Conservation (phyloP, 2,888 invertebrate genomes). For the Sylvicola cinctus region DNA sequence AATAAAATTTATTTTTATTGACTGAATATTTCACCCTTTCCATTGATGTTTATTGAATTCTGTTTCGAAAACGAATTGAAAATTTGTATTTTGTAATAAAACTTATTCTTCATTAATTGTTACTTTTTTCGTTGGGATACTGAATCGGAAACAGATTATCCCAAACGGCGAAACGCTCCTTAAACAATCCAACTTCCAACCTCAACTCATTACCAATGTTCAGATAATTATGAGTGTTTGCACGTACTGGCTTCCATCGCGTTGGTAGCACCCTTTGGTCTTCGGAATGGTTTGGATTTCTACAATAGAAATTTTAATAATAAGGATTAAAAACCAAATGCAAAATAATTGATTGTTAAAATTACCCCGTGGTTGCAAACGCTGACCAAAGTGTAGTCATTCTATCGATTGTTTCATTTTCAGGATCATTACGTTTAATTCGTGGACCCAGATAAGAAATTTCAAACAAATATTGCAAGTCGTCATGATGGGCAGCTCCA, state of each 20-base stretch:
- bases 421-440: constrained; percentile 24
- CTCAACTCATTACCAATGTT: constrained; percentile 19
- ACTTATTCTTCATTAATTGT: no score
- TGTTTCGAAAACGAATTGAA: no score
- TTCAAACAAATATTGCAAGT: constrained; percentile 28
- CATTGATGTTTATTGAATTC: no score
- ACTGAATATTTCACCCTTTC: no score
- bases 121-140: no score
- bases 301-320: neutral
- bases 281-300: constrained; percentile 16
- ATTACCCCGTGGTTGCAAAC: constrained; percentile 24
- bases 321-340: no score
- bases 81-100: no score
- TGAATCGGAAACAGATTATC: constrained; percentile 19
- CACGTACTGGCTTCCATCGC: constrained; percentile 1
- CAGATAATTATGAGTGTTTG: constrained; percentile 11
- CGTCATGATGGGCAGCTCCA: constrained; percentile 30
- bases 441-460: constrained; percentile 20
- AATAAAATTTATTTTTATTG: no score
- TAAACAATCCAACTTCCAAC: constrained; percentile 18
- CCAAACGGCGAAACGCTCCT: constrained; percentile 21
- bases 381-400: constrained; percentile 26
- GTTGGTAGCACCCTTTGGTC: neutral
- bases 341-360: no score
- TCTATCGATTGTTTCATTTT: constrained; percentile 23